A percentile compares a stretch with the other conserved stretches of the same genome.
These are phyloP conservation scores for Galago senegalensis DNA, from an alignment of 2,797 vertebrate species.

Conservation along the genomic window DNA sequence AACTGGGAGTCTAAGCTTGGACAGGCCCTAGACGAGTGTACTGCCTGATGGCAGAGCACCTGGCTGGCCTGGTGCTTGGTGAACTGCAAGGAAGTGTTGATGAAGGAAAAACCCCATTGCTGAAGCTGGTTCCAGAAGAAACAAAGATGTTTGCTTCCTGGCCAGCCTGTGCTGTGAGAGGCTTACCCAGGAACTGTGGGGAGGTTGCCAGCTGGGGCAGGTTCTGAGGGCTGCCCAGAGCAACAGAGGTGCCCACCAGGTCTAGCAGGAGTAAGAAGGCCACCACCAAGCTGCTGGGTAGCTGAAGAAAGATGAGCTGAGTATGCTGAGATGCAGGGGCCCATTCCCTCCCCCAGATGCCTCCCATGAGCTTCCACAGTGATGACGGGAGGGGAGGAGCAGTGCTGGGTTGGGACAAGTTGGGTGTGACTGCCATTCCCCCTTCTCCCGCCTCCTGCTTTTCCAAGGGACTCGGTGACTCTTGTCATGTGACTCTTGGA, in stretches of 20 bases:
- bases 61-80: conserved; percentile 2
- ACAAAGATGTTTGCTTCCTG: conserved; percentile 81
- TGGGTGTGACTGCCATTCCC: conserved; percentile 52
- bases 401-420: neutral
- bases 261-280: neutral
- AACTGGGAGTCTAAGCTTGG: neutral
- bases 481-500: conserved; percentile 38
- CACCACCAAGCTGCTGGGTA: neutral
- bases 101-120: conserved; percentile 60
- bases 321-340: neutral
- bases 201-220: neutral
- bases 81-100: neutral
- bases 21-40: neutral
- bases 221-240: neutral
- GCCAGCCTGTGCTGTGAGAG: conserved; percentile 48
- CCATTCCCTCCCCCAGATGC: neutral
- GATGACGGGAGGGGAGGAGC: neutral
- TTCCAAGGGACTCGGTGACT: neutral
- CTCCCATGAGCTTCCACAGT: neutral
- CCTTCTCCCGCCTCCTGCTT: neutral
- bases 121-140: conserved; percentile 75
- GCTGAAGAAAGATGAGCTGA: conserved; percentile 13
- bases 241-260: neutral
- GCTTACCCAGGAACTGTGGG: conserved; percentile 52
- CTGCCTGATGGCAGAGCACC: conserved; percentile 56